Evolutionary conservation across 2,888 invertebrate species (phyloP).

Genomic region (Automeris io): DNA sequence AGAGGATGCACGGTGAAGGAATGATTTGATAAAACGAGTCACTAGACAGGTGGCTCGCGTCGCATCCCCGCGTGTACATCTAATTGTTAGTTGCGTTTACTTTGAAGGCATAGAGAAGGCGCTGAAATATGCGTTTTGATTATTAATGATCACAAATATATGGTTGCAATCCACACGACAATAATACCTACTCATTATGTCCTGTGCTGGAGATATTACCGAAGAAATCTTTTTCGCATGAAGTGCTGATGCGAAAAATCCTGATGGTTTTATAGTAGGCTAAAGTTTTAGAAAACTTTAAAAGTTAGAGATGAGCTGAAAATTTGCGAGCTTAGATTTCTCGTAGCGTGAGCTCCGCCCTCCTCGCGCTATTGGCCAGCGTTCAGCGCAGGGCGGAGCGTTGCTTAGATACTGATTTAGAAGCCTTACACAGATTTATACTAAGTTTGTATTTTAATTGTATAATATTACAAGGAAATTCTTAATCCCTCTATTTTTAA

Average conservation of each 20-base stretch:
- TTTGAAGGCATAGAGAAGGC: slow-evolving; percentile 45
- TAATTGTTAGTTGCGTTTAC: slow-evolving; percentile 63
- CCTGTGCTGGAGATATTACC: too few species aligned
- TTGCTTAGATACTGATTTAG: slow-evolving; percentile 66
- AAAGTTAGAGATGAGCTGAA: slow-evolving; percentile 13
- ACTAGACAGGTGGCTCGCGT: slow-evolving; percentile 72
- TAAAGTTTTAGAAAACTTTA: slow-evolving; percentile 15
- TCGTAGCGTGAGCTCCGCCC: slow-evolving; percentile 56
- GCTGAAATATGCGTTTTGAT: slow-evolving; percentile 65
- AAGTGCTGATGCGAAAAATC: slow-evolving; percentile 6
- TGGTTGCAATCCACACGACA: slow-evolving; percentile 54
- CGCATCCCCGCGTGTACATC: slow-evolving; percentile 53
- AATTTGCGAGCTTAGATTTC: slow-evolving; percentile 51
- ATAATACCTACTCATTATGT: slow-evolving; percentile 44
- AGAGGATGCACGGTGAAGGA: slow-evolving; percentile 71
- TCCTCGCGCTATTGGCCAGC: slow-evolving; percentile 55
- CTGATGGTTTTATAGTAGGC: too few species aligned
- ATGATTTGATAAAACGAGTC: slow-evolving; percentile 74
- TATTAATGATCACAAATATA: slow-evolving; percentile 70
- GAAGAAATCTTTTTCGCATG: too few species aligned
- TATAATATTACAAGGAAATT: background rate
- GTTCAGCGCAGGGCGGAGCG: slow-evolving; percentile 63
- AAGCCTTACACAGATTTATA: slow-evolving; percentile 25
- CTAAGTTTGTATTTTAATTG: too few species aligned
- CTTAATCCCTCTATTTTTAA: background rate